A percentile compares a stretch with the other conserved stretches of the same genome.
Conservation (phyloP, 2,888 invertebrate genomes). For the Aplocera efformata region DNA sequence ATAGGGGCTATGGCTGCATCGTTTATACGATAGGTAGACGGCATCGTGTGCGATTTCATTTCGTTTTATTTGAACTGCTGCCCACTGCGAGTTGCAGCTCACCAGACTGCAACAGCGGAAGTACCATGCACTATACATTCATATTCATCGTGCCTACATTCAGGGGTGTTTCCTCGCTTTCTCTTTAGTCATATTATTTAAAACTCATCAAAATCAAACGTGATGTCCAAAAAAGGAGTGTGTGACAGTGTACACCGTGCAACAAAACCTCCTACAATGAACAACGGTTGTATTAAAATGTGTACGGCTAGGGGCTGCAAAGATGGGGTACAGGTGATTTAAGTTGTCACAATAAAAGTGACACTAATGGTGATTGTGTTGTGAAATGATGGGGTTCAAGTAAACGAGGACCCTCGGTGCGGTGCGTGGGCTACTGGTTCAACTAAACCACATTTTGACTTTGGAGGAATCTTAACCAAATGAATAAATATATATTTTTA, state of each 20-base stretch:
- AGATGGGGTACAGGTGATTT: constrained; percentile 40
- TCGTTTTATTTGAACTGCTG: constrained; percentile 55
- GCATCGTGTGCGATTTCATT: constrained; percentile 50
- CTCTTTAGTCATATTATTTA: too few species aligned
- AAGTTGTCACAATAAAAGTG: constrained; percentile 42
- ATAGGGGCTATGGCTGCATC: constrained; percentile 38
- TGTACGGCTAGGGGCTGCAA: constrained; percentile 30
- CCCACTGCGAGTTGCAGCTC: constrained; percentile 31
- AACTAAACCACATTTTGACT: too few species aligned
- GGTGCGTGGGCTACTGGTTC: too few species aligned
- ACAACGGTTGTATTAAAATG: constrained; percentile 16
- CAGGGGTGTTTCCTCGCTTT: too few species aligned
- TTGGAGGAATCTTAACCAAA: too few species aligned
- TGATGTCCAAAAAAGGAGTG: too few species aligned
- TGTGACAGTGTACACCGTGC: too few species aligned
- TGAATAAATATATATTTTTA: too few species aligned
- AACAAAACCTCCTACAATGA: too few species aligned
- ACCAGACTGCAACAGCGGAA: constrained; percentile 42
- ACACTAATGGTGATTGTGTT: constrained; percentile 46
- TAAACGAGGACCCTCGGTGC: constrained; percentile 9
- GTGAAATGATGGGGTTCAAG: constrained; percentile 34
- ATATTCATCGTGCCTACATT: constrained; percentile 6
- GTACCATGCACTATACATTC: constrained; percentile 23
- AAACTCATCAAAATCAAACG: too few species aligned
- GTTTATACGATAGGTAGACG: constrained; percentile 35